A percentile compares a stretch with the other conserved stretches of the same genome.
Evolutionary conservation across 2,113 vertebrate genomes (phyloP).

Genomic region (Tricholaema leucomelas): DNA sequence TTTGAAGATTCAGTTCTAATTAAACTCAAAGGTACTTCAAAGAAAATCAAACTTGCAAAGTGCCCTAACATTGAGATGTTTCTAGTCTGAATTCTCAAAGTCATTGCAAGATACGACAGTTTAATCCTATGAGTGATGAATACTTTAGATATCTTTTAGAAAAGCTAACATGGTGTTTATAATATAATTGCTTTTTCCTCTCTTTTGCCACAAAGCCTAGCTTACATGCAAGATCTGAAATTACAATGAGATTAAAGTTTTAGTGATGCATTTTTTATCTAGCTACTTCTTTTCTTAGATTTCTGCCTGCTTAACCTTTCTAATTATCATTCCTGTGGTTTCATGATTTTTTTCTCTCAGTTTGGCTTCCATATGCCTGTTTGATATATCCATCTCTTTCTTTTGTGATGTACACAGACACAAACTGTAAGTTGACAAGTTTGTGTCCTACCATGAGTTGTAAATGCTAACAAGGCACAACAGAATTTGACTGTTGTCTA

Average conservation of each 20-base stretch:
- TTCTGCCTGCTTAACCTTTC: not conserved
- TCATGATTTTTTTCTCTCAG: not conserved
- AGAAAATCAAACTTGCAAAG: conserved; percentile 10
- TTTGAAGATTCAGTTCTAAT: conserved; percentile 48
- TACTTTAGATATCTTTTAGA: conserved; percentile 2
- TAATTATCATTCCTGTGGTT: not conserved
- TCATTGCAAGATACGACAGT: conserved; percentile 13
- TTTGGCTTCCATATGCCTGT: not conserved
- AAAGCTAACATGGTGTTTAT: not conserved
- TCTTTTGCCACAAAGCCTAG: not conserved
- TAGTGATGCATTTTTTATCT: not conserved
- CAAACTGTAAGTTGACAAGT: not conserved
- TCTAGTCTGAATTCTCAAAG: conserved; percentile 11
- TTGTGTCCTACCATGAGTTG: not conserved
- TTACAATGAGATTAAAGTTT: not conserved
- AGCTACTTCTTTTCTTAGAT: not conserved
- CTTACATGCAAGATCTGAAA: not conserved
- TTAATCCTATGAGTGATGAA: conserved; percentile 16
- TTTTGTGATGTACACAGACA: not conserved
- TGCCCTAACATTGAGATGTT: not conserved
- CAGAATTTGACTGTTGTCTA: not conserved
- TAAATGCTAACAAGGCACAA: not conserved
- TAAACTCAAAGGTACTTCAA: conserved; percentile 32
- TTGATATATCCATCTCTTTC: not conserved
- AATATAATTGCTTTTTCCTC: not conserved